Evolutionary conservation across 2,888 invertebrate species (phyloP).

Genomic region (Synanthedon tipuliformis): DNA sequence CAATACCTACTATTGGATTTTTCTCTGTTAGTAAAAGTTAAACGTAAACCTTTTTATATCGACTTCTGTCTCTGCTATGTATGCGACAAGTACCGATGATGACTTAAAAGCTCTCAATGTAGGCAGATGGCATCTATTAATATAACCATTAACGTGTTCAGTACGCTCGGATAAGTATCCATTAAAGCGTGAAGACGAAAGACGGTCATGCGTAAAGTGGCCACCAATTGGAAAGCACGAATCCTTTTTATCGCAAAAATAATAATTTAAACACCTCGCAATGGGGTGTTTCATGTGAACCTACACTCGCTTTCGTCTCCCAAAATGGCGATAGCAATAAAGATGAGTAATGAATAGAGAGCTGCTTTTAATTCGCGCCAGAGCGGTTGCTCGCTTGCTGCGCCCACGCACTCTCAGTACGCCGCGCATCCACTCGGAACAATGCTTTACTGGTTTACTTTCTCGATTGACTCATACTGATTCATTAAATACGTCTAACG

Average conservation of each 20-base stretch:
- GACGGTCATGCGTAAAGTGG: slow-evolving; percentile 31
- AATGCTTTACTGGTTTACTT: slow-evolving; percentile 68
- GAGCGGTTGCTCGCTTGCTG: slow-evolving; percentile 30
- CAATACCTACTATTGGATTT: slow-evolving; percentile 39
- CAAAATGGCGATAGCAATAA: slow-evolving; percentile 63
- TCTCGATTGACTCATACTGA: slow-evolving; percentile 68
- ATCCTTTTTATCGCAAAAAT: slow-evolving; percentile 30
- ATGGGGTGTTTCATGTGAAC: slow-evolving; percentile 33
- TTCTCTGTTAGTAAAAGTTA: slow-evolving; percentile 46
- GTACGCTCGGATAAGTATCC: slow-evolving; percentile 44
- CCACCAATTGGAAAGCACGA: slow-evolving; percentile 1
- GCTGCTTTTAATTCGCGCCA: slow-evolving; percentile 61
- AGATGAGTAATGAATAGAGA: slow-evolving; percentile 70
- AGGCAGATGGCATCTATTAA: neutral
- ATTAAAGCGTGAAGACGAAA: slow-evolving; percentile 35
- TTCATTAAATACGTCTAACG: slow-evolving; percentile 57
- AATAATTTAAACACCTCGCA: slow-evolving; percentile 28
- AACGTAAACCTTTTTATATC: slow-evolving; percentile 11
- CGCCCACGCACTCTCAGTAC: slow-evolving; percentile 51
- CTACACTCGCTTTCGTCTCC: slow-evolving; percentile 65
- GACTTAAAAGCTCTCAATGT: neutral
- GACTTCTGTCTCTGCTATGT: slow-evolving; percentile 2
- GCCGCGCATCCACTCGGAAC: slow-evolving; percentile 67
- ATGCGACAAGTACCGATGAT: no score
- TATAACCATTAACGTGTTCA: slow-evolving; percentile 2